A percentile compares a stretch with the other conserved stretches of the same genome.
Evolutionary conservation across 2,113 vertebrate species (phyloP).

Genomic region (Pachypanchax playfairii): DNA sequence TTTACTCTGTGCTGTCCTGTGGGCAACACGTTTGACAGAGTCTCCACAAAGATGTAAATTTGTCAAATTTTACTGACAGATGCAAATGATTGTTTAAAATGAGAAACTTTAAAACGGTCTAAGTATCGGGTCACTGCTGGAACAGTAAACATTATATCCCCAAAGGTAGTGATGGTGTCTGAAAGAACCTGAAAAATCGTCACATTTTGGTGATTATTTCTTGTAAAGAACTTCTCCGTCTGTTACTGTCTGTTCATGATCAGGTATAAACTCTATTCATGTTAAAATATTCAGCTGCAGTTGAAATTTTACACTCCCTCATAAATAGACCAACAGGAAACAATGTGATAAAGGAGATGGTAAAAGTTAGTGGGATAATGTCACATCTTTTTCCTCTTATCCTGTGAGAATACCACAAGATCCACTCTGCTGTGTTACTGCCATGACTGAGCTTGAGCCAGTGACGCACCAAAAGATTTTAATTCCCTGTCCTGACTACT

Average conservation of each 20-base stretch:
- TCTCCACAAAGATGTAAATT: background rate
- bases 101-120: background rate
- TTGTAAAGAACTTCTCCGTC: too few relatives aligned
- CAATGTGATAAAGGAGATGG: background rate
- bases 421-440: conserved; percentile 54
- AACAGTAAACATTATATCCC: background rate
- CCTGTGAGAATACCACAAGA: conserved; percentile 8
- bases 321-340: background rate
- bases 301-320: conserved; percentile 7
- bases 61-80: background rate
- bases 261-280: background rate
- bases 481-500: conserved; percentile 75
- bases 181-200: too few relatives aligned
- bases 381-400: conserved; percentile 13
- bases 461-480: conserved; percentile 60
- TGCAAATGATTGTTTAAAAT: background rate
- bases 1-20: background rate
- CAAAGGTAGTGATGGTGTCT: background rate
- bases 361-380: conserved; percentile 8
- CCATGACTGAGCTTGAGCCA: conserved; percentile 37
- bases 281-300: background rate
- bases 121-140: background rate
- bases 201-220: too few relatives aligned
- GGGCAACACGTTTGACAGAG: background rate
- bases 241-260: too few relatives aligned